Evolutionary conservation across 2,888 invertebrate genomes (phyloP).

Genomic region (Rhingia campestris): DNA sequence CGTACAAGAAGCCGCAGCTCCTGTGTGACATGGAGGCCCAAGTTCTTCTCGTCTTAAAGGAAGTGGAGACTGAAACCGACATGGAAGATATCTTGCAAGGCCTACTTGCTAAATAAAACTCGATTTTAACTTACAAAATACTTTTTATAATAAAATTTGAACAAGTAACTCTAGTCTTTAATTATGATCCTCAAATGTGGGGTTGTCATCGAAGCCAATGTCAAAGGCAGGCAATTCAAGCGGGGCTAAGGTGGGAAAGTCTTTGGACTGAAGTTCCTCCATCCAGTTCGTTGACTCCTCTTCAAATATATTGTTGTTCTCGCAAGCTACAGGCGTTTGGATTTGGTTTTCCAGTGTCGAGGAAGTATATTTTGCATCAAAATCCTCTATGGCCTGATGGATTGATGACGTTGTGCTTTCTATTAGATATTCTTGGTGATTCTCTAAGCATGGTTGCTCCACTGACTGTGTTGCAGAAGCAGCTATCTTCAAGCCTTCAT

Average conservation of each 20-base stretch:
- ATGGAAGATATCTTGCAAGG: constrained; percentile 81
- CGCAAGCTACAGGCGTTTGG: background rate
- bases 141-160: constrained; percentile 39
- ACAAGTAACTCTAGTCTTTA: constrained; percentile 9
- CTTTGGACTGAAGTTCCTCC: constrained; percentile 70
- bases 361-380: constrained; percentile 78
- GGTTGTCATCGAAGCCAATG: constrained; percentile 75
- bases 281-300: constrained; percentile 47
- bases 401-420: constrained; percentile 78
- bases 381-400: constrained; percentile 80
- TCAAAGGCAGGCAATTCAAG: constrained; percentile 81
- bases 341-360: constrained; percentile 29
- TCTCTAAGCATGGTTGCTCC: constrained; percentile 7
- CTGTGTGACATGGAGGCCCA: constrained; percentile 88
- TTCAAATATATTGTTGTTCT: constrained; percentile 12
- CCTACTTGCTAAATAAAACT: constrained; percentile 79
- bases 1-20: constrained; percentile 89
- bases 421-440: constrained; percentile 54
- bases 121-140: constrained; percentile 12
- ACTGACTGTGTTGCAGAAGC: constrained; percentile 77
- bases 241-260: constrained; percentile 80
- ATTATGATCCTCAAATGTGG: constrained; percentile 42
- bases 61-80: constrained; percentile 82
- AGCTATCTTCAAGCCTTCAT: constrained; percentile 78
- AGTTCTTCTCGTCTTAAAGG: constrained; percentile 79